Conservation (phyloP, 2,113 vertebrate species). For the Blennius ocellaris region DNA sequence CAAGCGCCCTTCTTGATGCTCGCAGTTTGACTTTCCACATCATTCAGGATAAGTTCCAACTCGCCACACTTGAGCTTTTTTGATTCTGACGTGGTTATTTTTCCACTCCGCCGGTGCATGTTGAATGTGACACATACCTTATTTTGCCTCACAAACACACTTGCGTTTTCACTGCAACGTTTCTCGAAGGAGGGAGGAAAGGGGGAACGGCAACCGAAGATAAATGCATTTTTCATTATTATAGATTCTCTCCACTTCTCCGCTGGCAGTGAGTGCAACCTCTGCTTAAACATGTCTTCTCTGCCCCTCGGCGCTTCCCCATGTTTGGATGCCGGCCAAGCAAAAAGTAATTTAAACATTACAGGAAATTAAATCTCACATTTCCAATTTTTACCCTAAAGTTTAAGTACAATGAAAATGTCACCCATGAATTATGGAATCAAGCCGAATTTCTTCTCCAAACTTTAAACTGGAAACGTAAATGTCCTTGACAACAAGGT, state of each 20-base stretch:
- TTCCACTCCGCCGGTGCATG: conserved; percentile 57
- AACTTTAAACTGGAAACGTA: conserved; percentile 91
- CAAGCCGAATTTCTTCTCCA: conserved; percentile 90
- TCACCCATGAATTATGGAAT: conserved; percentile 96
- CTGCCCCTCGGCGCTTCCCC: conserved; percentile 89
- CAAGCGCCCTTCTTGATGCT: conserved; percentile 59
- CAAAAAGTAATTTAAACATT: conserved; percentile 97
- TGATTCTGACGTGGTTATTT: conserved; percentile 41
- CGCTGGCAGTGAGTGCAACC: conserved; percentile 89
- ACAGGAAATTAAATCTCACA: conserved; percentile 99
- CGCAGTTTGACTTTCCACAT: conserved; percentile 68
- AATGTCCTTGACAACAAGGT: conserved; percentile 89
- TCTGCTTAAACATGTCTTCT: conserved; percentile 94
- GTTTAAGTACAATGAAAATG: conserved; percentile 97
- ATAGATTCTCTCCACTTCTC: conserved; percentile 80
- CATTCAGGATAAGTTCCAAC: conserved; percentile 59
- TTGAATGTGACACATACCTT: conserved; percentile 69
- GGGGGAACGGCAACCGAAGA: conserved; percentile 71
- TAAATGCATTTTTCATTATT: conserved; percentile 83
- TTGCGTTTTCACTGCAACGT: conserved; percentile 35
- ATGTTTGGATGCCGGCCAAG: conserved; percentile 92
- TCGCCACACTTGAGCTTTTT: conserved; percentile 35
- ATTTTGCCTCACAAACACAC: conserved; percentile 64
- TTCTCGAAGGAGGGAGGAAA: conserved; percentile 46
- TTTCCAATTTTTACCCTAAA: conserved; percentile 93